Conservation (phyloP, 1,140 invertebrate species). For the Dufourea novaeangliae region DNA sequence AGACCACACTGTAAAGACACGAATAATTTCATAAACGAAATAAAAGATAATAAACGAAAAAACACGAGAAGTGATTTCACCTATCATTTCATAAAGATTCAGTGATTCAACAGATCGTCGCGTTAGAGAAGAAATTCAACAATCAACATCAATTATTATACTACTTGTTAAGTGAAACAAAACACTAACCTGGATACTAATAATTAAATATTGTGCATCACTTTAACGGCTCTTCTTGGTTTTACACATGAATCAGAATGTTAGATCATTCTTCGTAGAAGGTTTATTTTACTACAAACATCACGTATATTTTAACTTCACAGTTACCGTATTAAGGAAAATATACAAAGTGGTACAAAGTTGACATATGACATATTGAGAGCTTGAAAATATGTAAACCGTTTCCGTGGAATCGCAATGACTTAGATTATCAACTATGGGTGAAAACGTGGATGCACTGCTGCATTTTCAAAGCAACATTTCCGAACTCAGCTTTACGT, state of each 20-base stretch:
- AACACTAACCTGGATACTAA: slow-evolving; percentile 45
- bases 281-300: slow-evolving; percentile 10
- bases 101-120: background rate
- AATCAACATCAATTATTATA: background rate
- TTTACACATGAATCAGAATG: background rate
- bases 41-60: too few relatives aligned
- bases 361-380: slow-evolving; percentile 51
- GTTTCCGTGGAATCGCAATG: background rate
- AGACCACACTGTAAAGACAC: background rate
- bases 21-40: background rate
- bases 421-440: slow-evolving; percentile 15
- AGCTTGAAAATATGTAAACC: slow-evolving; percentile 45
- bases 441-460: too few relatives aligned
- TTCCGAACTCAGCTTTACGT: too few relatives aligned
- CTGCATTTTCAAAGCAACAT: too few relatives aligned
- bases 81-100: background rate
- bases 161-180: slow-evolving; percentile 12
- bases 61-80: background rate
- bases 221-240: slow-evolving; percentile 2
- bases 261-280: slow-evolving; percentile 7
- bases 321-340: slow-evolving; percentile 3
- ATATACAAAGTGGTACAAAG: too few relatives aligned
- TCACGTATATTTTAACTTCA: background rate
- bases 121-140: slow-evolving; percentile 5
- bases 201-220: background rate